Percentiles rank a stretch among this genome's conserved stretches.
These are phyloP conservation scores for Malurus elegans DNA, from an alignment of 2,113 vertebrate genomes.

Conservation along the genomic window DNA sequence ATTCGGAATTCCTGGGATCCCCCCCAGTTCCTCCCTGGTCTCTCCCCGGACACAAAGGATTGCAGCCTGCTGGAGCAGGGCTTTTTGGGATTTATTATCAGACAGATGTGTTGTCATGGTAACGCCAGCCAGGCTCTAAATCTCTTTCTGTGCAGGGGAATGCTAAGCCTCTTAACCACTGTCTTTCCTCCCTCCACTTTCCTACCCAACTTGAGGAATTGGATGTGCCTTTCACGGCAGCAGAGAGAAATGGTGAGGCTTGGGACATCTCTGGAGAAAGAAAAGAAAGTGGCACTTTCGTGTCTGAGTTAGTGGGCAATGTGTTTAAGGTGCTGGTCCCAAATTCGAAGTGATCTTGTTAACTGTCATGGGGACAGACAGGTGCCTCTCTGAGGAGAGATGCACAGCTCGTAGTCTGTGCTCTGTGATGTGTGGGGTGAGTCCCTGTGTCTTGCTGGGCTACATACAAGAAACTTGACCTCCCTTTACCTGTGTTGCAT, in stretches of 20 bases:
- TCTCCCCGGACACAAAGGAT: neutral
- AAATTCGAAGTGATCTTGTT: neutral
- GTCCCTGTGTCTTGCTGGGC: neutral
- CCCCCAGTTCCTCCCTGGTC: neutral
- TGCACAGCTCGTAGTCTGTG: neutral
- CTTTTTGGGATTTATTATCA: constrained; percentile 52
- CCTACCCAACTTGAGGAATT: neutral
- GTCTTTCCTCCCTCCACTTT: constrained; percentile 6
- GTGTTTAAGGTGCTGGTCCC: neutral
- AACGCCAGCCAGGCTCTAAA: constrained; percentile 60
- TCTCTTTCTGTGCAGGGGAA: constrained; percentile 38
- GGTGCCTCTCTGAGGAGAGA: neutral
- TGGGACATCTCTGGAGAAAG: neutral
- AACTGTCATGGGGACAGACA: neutral
- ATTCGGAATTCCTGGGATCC: neutral
- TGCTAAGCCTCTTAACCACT: constrained; percentile 32
- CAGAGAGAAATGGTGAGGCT: neutral
- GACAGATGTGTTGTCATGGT: constrained; percentile 67
- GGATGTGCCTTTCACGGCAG: neutral
- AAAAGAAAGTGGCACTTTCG: neutral
- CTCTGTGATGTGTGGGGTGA: neutral
- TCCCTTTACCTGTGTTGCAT: neutral
- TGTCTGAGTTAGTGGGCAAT: neutral
- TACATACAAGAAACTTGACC: rapidly evolving
- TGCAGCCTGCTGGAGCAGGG: neutral